A percentile compares a stretch with the other conserved stretches of the same genome.
These are phyloP conservation scores for Keiferia lycopersicella DNA, from an alignment of 2,888 invertebrate genomes.

Conservation along the genomic window DNA sequence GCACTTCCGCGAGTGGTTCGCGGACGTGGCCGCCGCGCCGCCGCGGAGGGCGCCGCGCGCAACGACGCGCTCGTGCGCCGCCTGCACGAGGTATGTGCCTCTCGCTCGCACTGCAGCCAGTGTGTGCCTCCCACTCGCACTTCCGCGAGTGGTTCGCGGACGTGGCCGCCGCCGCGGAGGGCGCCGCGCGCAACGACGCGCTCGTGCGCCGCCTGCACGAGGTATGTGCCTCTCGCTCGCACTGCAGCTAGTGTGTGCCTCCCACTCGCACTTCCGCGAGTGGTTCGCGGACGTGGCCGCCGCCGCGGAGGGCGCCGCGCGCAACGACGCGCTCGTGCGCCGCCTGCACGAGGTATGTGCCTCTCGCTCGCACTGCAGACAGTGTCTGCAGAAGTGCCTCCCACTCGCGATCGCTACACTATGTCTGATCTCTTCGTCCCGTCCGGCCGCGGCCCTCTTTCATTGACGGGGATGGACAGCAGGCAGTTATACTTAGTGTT, in stretches of 20 bases:
- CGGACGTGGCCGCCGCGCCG: conserved; percentile 86
- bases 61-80: conserved; percentile 64
- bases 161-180: conserved; percentile 89
- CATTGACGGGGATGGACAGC: no score
- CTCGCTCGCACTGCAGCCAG: conserved; percentile 83
- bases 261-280: no score
- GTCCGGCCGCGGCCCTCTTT: no score
- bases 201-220: conserved; percentile 80
- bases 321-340: conserved; percentile 39
- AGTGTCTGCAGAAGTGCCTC: conserved; percentile 82
- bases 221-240: conserved; percentile 53
- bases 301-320: conserved; percentile 62
- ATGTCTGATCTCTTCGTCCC: no score
- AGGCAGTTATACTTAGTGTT: no score
- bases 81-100: conserved; percentile 49
- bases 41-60: conserved; percentile 53
- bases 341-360: conserved; percentile 85
- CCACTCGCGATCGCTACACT: no score
- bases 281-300: conserved; percentile 83
- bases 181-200: conserved; percentile 87
- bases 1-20: conserved; percentile 99
- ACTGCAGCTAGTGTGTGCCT: conserved; percentile 62
- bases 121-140: conserved; percentile 79
- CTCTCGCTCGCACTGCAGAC: conserved; percentile 87
- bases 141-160: conserved; percentile 88